Conservation (phyloP, 2,888 invertebrate species). For the Formica aserva region DNA sequence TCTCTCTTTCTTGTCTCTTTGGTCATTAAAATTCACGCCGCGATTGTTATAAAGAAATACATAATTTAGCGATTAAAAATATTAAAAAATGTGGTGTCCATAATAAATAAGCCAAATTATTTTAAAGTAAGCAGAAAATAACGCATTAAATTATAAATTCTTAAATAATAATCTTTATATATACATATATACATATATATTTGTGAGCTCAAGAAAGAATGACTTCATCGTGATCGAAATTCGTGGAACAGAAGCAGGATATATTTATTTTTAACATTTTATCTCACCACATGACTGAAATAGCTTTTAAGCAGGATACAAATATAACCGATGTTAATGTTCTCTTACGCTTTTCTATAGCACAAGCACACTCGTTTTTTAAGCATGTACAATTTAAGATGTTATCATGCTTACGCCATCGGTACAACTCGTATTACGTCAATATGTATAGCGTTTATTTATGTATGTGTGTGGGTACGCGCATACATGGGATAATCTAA, state of each 20-base stretch:
- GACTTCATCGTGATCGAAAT: constrained; percentile 12
- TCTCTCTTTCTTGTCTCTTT: not conserved
- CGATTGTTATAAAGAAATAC: not conserved
- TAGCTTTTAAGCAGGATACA: constrained; percentile 33
- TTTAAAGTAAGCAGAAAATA: constrained; percentile 7
- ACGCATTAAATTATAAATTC: not conserved
- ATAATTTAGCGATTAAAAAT: not conserved
- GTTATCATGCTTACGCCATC: constrained; percentile 51
- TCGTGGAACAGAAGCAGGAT: constrained; percentile 22
- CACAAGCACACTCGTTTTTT: not conserved
- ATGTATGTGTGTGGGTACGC: not conserved
- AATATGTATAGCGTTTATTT: constrained; percentile 32
- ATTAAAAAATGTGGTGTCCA: not conserved
- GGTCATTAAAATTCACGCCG: not conserved
- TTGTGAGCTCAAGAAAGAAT: not conserved
- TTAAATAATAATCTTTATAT: not conserved
- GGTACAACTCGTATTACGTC: constrained; percentile 37
- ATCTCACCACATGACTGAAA: not conserved
- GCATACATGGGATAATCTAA: constrained; percentile 51
- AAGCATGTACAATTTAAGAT: constrained; percentile 38
- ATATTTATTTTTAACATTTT: constrained; percentile 7
- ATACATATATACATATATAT: not conserved
- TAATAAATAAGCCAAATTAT: not conserved
- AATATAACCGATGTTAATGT: constrained; percentile 17
- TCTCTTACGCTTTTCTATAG: constrained; percentile 36